phyloP scores from a whole-genome alignment of 2,888 invertebrate species.

The Pyrochroa serraticornis region DNA sequence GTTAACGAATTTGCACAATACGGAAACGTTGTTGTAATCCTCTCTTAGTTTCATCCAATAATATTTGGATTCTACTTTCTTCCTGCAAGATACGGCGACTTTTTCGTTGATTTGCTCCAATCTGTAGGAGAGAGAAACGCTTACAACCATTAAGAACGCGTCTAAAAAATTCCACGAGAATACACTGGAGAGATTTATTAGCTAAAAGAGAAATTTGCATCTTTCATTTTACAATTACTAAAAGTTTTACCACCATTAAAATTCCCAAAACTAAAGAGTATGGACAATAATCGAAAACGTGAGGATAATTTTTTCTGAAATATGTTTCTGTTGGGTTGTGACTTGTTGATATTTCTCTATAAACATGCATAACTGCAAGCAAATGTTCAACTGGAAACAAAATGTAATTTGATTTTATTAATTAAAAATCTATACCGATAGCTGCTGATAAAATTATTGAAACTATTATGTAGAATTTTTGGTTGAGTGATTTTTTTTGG shows the following conservation, averaged over 20 bases:
- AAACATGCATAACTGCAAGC: constrained; percentile 19
- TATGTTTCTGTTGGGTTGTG: constrained; percentile 5
- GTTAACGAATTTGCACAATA: constrained; percentile 67
- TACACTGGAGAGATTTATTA: constrained; percentile 20
- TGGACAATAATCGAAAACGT: constrained; percentile 59
- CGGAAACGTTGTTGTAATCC: constrained; percentile 69
- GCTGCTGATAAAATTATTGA: constrained; percentile 1
- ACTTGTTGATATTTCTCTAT: background rate
- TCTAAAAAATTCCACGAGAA: constrained; percentile 26
- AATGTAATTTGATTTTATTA: no score
- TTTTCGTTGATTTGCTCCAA: constrained; percentile 9
- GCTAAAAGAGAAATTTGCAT: constrained; percentile 7
- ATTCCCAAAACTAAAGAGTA: constrained; percentile 60
- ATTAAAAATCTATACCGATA: no score
- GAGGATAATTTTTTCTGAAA: constrained; percentile 50
- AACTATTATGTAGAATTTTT: constrained; percentile 7
- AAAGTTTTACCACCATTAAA: constrained; percentile 42
- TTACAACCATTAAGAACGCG: constrained; percentile 24
- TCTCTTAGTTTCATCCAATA: constrained; percentile 70
- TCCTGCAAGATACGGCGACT: constrained; percentile 2
- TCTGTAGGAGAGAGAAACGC: constrained; percentile 8
- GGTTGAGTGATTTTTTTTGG: background rate
- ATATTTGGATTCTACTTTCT: constrained; percentile 59
- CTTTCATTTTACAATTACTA: background rate
- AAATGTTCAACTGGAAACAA: constrained; percentile 34